These are phyloP conservation scores for Eupithecia dodoneata DNA, from an alignment of 2,888 invertebrate genomes.

Conservation along the genomic window DNA sequence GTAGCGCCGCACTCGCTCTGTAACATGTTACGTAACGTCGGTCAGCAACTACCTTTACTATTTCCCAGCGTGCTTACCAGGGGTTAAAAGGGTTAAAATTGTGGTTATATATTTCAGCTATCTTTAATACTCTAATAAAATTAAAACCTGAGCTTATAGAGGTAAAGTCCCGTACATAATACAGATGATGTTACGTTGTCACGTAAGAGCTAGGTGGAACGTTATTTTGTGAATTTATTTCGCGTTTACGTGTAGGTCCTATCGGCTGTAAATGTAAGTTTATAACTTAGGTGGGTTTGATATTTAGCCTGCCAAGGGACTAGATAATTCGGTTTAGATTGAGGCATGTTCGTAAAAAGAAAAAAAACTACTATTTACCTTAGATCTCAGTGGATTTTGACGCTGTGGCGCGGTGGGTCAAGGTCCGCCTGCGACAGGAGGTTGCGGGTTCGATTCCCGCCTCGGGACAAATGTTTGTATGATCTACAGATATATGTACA, in stretches of 20 bases:
- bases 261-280: not conserved
- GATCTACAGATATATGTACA: too few relatives aligned
- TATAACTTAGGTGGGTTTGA: not conserved
- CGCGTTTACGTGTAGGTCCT: conserved; percentile 2
- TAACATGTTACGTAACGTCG: too few relatives aligned
- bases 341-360: too few relatives aligned
- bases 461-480: too few relatives aligned
- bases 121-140: conserved; percentile 5
- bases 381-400: too few relatives aligned
- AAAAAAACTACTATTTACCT: too few relatives aligned
- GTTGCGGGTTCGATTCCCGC: too few relatives aligned
- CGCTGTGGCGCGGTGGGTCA: too few relatives aligned
- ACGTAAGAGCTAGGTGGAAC: conserved; percentile 15
- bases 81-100: conserved; percentile 1
- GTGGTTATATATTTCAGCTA: conserved; percentile 1
- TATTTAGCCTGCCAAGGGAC: too few relatives aligned
- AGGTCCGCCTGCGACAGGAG: too few relatives aligned
- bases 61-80: not conserved
- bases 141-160: conserved; percentile 24
- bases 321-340: too few relatives aligned
- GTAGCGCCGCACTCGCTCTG: too few relatives aligned
- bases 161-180: conserved; percentile 15
- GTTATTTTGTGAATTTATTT: conserved; percentile 22
- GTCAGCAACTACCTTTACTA: not conserved
- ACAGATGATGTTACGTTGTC: conserved; percentile 18